A percentile compares a stretch with the other conserved stretches of the same genome.
Evolutionary conservation across 2,888 invertebrate species (phyloP).

Genomic region (Agonopterix alstromeriana): DNA sequence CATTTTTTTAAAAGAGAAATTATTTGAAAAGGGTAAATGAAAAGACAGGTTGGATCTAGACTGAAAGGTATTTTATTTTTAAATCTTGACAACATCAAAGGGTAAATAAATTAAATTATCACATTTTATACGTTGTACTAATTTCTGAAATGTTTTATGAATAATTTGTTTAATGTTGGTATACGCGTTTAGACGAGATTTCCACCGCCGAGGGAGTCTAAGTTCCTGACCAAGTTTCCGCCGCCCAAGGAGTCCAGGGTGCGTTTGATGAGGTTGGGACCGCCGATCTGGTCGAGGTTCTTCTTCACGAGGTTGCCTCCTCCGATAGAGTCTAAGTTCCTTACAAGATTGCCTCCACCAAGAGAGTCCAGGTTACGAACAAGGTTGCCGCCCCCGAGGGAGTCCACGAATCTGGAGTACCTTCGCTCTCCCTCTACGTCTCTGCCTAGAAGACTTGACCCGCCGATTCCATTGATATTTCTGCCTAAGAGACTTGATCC

Average conservation of each 20-base stretch:
- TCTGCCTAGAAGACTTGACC: conserved; percentile 26
- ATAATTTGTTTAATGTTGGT: too few relatives aligned
- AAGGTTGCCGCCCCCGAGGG: conserved; percentile 55
- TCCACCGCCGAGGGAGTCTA: conserved; percentile 70
- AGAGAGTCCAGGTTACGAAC: conserved; percentile 57
- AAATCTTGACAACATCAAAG: conserved; percentile 27
- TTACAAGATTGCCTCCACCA: conserved; percentile 62
- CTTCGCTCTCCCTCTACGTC: conserved; percentile 30
- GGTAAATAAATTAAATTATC: conserved; percentile 35
- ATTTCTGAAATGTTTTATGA: too few relatives aligned
- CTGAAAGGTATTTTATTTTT: conserved; percentile 40
- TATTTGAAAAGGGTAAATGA: not conserved
- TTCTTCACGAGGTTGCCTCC: conserved; percentile 62
- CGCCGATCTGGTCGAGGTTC: conserved; percentile 59
- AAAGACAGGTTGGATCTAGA: conserved; percentile 9
- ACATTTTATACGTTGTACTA: conserved; percentile 36
- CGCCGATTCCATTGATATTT: conserved; percentile 21
- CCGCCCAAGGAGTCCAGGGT: conserved; percentile 62
- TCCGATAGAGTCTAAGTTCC: conserved; percentile 55
- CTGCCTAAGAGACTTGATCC: conserved; percentile 28
- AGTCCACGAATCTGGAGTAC: conserved; percentile 34
- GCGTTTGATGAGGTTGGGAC: conserved; percentile 58
- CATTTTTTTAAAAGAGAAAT: not conserved
- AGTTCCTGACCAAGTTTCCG: conserved; percentile 56
- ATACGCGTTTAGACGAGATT: conserved; percentile 44